Conservation (phyloP, 2,888 invertebrate genomes). For the Megaustenia siamemsis region DNA sequence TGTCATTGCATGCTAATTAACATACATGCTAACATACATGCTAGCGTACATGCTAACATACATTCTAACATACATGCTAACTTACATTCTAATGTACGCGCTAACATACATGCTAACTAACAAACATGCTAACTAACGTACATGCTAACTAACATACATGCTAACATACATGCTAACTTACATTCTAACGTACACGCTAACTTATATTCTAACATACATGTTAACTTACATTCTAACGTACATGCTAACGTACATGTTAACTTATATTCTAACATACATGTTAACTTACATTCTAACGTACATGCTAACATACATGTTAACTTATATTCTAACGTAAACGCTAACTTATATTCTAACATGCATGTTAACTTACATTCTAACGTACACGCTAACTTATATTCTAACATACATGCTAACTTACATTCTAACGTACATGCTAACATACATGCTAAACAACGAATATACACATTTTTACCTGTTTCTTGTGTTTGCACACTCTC, state of each 20-base stretch:
- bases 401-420: too few species aligned
- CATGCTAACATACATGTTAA: neutral
- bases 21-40: neutral
- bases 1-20: too few species aligned
- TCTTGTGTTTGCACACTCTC: slow-evolving; percentile 58
- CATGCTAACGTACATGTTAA: neutral
- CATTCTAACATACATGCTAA: neutral
- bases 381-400: too few species aligned
- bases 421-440: too few species aligned
- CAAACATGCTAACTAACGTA: too few species aligned
- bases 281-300: neutral
- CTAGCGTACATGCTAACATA: neutral
- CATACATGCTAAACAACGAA: too few species aligned
- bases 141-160: neutral
- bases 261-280: neutral
- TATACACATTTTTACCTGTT: neutral
- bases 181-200: neutral
- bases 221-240: neutral
- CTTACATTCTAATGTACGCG: neutral
- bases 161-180: neutral
- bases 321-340: neutral
- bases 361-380: too few species aligned
- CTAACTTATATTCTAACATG: too few species aligned
- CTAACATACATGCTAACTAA: too few species aligned
- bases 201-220: neutral